phyloP scores from a whole-genome alignment of 2,888 invertebrate species.

The Nysson spinosus region DNA sequence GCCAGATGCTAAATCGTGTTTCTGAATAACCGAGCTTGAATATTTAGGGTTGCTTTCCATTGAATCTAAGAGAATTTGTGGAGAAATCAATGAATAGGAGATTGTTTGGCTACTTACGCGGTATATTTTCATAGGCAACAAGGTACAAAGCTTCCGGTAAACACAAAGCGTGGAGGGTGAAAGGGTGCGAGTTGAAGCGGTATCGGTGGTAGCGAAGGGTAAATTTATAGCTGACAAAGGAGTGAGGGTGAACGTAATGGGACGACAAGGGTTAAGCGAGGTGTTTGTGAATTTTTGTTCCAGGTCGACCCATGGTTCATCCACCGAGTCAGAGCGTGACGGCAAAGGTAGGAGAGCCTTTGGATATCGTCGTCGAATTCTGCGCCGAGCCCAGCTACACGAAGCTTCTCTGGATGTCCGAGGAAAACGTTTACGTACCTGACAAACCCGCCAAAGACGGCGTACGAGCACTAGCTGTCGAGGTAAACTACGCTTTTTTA shows the following conservation, averaged over 20 bases:
- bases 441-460: conserved; percentile 78
- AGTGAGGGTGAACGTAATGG: neutral
- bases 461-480: conserved; percentile 68
- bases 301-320: conserved; percentile 84
- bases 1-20: no score
- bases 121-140: conserved; percentile 46
- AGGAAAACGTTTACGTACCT: conserved; percentile 79
- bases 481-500: conserved; percentile 61
- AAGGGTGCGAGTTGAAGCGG: neutral
- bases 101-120: conserved; percentile 25
- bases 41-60: no score
- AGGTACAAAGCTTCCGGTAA: conserved; percentile 41
- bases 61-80: conserved; percentile 20
- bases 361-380: conserved; percentile 85
- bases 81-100: no score
- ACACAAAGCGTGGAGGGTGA: neutral
- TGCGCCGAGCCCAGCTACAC: conserved; percentile 87
- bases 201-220: conserved; percentile 20
- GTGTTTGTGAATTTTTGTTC: conserved; percentile 64
- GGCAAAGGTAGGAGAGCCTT: conserved; percentile 84
- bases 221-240: conserved; percentile 31
- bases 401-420: conserved; percentile 82
- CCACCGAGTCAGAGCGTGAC: conserved; percentile 83
- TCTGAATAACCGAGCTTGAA: no score
- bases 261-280: conserved; percentile 32